A percentile compares a stretch with the other conserved stretches of the same genome.
These are phyloP conservation scores for Momotus momota DNA, from an alignment of 2,797 vertebrate genomes.

Conservation along the genomic window DNA sequence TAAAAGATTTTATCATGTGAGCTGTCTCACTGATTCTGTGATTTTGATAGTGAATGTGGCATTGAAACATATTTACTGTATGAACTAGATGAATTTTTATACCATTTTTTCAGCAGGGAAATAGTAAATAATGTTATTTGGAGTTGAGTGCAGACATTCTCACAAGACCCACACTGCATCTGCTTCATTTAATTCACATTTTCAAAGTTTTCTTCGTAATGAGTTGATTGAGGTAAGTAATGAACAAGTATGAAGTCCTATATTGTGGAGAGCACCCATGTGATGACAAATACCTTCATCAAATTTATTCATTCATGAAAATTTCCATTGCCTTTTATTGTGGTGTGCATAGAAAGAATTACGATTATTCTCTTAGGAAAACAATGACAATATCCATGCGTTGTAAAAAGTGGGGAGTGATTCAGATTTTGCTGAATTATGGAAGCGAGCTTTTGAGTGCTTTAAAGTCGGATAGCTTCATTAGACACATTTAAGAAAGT, in stretches of 20 bases:
- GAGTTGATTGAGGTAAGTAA: not conserved
- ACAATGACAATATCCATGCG: not conserved
- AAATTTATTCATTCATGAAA: not conserved
- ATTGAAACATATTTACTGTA: not conserved
- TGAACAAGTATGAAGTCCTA: not conserved
- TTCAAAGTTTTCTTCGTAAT: not conserved
- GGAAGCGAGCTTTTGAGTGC: not conserved
- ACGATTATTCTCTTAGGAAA: not conserved
- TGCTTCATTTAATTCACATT: not conserved
- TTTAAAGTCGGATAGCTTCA: not conserved
- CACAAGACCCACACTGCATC: not conserved
- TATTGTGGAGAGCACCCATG: not conserved
- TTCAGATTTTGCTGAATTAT: not conserved
- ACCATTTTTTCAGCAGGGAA: not conserved
- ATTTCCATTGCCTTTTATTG: not conserved
- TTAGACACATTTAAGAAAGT: not conserved
- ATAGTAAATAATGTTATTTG: not conserved
- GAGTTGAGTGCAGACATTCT: not conserved
- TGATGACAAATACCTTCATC: not conserved
- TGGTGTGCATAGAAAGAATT: not conserved
- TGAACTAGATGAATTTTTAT: not conserved
- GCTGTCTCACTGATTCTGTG: not conserved
- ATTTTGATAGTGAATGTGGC: not conserved
- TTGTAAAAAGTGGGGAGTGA: not conserved
- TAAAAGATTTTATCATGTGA: not conserved